Evolutionary conservation across 53 echinoderm and acorn worm genomes (phyloP).

Genomic region (Paelopatides confundens): DNA sequence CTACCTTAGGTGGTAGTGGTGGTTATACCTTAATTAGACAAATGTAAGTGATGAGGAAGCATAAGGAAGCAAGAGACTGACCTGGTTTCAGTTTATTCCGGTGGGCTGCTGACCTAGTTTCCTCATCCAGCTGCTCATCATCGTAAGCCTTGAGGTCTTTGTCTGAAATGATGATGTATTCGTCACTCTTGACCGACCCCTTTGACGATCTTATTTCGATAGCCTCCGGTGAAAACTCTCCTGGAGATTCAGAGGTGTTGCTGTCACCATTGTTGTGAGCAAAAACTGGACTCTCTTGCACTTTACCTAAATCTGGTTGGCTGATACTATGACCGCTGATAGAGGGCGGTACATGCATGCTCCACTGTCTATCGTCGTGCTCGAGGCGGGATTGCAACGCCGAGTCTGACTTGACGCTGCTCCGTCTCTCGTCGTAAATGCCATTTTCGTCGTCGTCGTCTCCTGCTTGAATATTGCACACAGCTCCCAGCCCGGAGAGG

Average conservation of each 20-base stretch:
- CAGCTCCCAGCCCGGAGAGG: neutral
- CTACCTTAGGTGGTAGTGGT: no score
- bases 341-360: neutral
- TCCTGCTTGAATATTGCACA: neutral
- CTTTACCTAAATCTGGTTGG: slow-evolving; percentile 19
- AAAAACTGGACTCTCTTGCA: neutral
- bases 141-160: slow-evolving; percentile 79
- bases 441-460: neutral
- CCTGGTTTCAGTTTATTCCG: slow-evolving; percentile 97
- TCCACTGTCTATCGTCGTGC: neutral
- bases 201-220: slow-evolving; percentile 52
- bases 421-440: neutral
- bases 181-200: slow-evolving; percentile 67
- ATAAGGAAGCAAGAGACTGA: no score
- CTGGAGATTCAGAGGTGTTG: slow-evolving; percentile 34
- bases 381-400: slow-evolving; percentile 1
- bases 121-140: slow-evolving; percentile 50
- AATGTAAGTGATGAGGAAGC: no score
- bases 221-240: slow-evolving; percentile 21
- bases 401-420: slow-evolving; percentile 39
- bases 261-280: slow-evolving; percentile 47
- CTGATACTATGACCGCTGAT: slow-evolving; percentile 36
- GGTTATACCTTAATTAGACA: no score
- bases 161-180: slow-evolving; percentile 87
- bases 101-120: slow-evolving; percentile 80